Conservation (phyloP, 2,888 invertebrate species). For the Slavum lentiscoides region DNA sequence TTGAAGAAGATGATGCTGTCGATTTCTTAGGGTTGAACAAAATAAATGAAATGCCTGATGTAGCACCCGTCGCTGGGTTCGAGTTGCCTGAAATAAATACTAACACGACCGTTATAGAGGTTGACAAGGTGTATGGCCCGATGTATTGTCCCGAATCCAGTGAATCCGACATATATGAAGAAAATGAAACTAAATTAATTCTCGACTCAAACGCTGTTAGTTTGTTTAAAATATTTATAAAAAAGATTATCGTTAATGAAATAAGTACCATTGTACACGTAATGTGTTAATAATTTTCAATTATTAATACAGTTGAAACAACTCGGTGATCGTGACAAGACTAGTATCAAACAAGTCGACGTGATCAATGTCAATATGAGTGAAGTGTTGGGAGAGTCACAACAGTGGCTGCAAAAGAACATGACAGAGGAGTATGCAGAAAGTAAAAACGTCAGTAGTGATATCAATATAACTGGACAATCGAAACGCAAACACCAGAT, state of each 20-base stretch:
- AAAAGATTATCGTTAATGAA: not conserved
- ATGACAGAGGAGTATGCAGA: constrained; percentile 70
- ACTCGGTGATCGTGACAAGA: constrained; percentile 70
- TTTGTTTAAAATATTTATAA: not conserved
- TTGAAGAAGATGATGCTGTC: constrained; percentile 59
- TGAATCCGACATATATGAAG: constrained; percentile 40
- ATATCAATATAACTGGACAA: constrained; percentile 65
- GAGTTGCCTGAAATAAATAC: constrained; percentile 42
- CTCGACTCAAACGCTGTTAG: constrained; percentile 40
- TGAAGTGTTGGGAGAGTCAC: constrained; percentile 77
- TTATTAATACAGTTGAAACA: constrained; percentile 64
- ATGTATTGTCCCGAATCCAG: constrained; percentile 32
- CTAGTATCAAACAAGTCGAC: constrained; percentile 70
- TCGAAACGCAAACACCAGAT: constrained; percentile 92
- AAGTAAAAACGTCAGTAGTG: constrained; percentile 60
- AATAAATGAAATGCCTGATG: constrained; percentile 47
- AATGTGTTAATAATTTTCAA: not conserved
- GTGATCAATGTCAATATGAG: constrained; percentile 82
- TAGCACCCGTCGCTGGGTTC: constrained; percentile 31
- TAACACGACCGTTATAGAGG: constrained; percentile 1
- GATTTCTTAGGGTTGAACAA: constrained; percentile 60
- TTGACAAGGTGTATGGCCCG: constrained; percentile 35
- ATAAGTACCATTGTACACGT: not conserved
- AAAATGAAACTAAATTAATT: constrained; percentile 37
- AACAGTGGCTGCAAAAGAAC: constrained; percentile 80